Conservation (phyloP, 1,140 invertebrate genomes). For the Diabrotica undecimpunctata region DNA sequence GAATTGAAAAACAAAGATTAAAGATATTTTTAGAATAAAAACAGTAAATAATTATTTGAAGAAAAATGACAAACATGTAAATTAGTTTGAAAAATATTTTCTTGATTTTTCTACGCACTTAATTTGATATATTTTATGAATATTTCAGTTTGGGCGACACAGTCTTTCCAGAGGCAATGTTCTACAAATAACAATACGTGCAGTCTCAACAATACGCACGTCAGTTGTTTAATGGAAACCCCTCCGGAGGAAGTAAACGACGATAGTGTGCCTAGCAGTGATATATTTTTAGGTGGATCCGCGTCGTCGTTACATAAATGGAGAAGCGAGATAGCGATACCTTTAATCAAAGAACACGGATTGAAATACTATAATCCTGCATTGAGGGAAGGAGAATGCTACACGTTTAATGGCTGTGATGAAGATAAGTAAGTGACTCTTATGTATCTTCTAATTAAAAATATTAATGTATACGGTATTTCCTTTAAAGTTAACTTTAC, state of each 20-base stretch:
- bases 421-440: neutral
- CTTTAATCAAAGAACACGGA: slow-evolving; percentile 47
- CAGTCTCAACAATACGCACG: slow-evolving; percentile 19
- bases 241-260: neutral
- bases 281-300: slow-evolving; percentile 55
- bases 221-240: slow-evolving; percentile 11
- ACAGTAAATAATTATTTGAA: no score
- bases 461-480: no score
- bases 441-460: neutral
- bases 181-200: slow-evolving; percentile 35
- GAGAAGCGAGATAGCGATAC: slow-evolving; percentile 43
- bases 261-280: slow-evolving; percentile 42
- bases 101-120: no score
- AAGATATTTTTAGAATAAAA: no score
- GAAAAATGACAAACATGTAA: no score
- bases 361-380: slow-evolving; percentile 54
- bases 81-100: no score
- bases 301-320: slow-evolving; percentile 48
- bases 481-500: no score
- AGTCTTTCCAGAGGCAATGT: slow-evolving; percentile 38
- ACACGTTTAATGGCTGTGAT: neutral
- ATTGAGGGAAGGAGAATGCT: slow-evolving; percentile 38
- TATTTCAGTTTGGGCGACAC: slow-evolving; percentile 40
- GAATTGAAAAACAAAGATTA: no score
- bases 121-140: no score